Percentiles rank a stretch among this genome's conserved stretches.
phyloP scores from a whole-genome alignment of 2,888 invertebrate genomes.

The Lepidonotus clava region DNA sequence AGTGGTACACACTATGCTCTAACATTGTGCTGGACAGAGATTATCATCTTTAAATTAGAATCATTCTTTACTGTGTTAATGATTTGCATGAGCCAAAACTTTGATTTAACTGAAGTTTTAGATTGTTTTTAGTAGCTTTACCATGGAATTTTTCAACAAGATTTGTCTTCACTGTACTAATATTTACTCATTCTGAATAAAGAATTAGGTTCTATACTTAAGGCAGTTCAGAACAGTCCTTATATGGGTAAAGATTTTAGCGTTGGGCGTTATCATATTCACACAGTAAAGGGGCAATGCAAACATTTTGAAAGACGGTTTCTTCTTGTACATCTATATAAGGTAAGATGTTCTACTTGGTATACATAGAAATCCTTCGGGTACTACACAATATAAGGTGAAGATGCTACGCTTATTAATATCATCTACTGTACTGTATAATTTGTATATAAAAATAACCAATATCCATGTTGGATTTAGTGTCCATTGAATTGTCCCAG shows the following conservation, averaged over 20 bases:
- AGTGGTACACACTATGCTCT: too few relatives aligned
- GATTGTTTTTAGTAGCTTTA: too few relatives aligned
- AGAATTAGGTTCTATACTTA: too few relatives aligned
- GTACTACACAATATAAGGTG: background rate
- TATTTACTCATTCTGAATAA: background rate
- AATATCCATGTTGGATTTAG: background rate
- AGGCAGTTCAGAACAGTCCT: background rate
- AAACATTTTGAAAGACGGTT: slow-evolving; percentile 24
- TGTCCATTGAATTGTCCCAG: background rate
- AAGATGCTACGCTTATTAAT: background rate
- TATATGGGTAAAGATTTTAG: background rate
- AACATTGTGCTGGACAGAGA: too few relatives aligned
- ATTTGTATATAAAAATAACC: slow-evolving; percentile 44
- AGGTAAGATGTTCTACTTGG: too few relatives aligned
- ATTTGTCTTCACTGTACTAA: background rate
- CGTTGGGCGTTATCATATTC: background rate
- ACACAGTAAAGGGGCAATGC: slow-evolving; percentile 13
- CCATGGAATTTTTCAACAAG: too few relatives aligned
- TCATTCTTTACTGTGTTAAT: too few relatives aligned
- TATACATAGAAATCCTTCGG: background rate
- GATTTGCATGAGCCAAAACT: too few relatives aligned
- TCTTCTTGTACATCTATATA: background rate
- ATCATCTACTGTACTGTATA: slow-evolving; percentile 16
- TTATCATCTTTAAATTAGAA: too few relatives aligned
- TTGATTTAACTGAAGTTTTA: too few relatives aligned